phyloP scores from a whole-genome alignment of 2,113 vertebrate genomes.

The Ursus arctos region DNA sequence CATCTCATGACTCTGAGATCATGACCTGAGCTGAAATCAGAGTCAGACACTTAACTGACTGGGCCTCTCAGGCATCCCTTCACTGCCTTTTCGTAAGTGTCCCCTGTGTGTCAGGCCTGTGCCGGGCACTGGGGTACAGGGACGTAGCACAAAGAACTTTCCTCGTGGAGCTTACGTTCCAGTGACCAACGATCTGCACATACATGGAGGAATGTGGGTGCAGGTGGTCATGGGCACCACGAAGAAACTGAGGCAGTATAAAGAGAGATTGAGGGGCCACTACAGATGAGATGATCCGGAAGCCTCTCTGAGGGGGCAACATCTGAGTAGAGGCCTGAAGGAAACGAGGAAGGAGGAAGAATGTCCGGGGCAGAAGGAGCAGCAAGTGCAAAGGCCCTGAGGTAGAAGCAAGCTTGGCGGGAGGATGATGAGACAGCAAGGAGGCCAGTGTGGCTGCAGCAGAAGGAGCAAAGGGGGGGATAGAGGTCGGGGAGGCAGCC shows the following conservation, averaged over 20 bases:
- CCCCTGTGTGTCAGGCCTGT: not conserved
- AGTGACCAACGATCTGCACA: not conserved
- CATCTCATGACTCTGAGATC: not conserved
- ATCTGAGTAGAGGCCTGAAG: not conserved
- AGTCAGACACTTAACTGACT: not conserved
- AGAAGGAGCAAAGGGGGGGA: not conserved
- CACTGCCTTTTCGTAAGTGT: not conserved
- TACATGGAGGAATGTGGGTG: fast-evolving
- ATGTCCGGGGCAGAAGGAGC: not conserved
- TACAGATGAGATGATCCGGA: not conserved
- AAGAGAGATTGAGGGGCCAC: not conserved
- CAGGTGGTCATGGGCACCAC: too few species aligned
- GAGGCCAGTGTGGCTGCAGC: not conserved
- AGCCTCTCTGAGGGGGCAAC: not conserved
- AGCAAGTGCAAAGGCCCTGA: not conserved
- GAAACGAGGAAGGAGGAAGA: not conserved
- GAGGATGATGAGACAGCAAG: not conserved
- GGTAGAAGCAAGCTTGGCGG: not conserved
- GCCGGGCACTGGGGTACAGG: not conserved
- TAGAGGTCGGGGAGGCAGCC: not conserved
- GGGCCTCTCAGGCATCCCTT: not conserved
- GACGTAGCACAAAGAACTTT: not conserved
- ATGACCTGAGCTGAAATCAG: not conserved
- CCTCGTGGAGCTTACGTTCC: too few species aligned
- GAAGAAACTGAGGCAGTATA: not conserved